Evolutionary conservation across 2,797 vertebrate genomes (phyloP), one percentile per base, ranked within the genome.

Genomic region (Pangasius mekongensis): DNA sequence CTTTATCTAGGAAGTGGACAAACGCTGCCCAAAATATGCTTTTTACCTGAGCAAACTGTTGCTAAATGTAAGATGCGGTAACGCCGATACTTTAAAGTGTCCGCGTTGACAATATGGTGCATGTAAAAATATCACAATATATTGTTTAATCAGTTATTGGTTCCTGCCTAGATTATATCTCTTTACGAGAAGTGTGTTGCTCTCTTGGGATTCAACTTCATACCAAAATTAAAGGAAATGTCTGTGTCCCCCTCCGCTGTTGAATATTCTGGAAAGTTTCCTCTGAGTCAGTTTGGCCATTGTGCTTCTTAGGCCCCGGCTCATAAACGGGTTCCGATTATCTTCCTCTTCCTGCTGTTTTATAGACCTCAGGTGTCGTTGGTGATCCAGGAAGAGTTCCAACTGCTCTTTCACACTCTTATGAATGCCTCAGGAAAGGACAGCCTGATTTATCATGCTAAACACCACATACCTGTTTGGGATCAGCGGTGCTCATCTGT

Each of bases 291-390:
- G 24, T 60, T 49, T 30, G 58, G 33, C 87, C 54, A 30, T 80
- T 76, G 33, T 36, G 87, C 20, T 54, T 7, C 6, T 30, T 18
- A 36, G 43, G 85, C 54, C 87, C 69, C 47, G 6, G 92, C 92
- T 86, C 54, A 89, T 93, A 93, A 92, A 89, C 92, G 73, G 81
- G 62, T 87, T 90, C 77, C 62, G 33, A 89, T 91, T 88, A 66
- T 88, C 78, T 84, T 64, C 36, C 71, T 60, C 84, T 92, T 90
- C 86, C 87, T 67, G 77, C 47, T 89, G 80, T 66, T 92, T 91
- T 90, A 88, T 89, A 77, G 73, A 66, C 58, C 83, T 87, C 71
- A 87, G 88, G 90, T 91, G 89, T 88, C 87, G 81, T 67, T 13
- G 58, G 80, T 85, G 88, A 86, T 66, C 87, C 80, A 89, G 91